phyloP scores from a whole-genome alignment of 2,888 invertebrate species.

The Macaria notata region DNA sequence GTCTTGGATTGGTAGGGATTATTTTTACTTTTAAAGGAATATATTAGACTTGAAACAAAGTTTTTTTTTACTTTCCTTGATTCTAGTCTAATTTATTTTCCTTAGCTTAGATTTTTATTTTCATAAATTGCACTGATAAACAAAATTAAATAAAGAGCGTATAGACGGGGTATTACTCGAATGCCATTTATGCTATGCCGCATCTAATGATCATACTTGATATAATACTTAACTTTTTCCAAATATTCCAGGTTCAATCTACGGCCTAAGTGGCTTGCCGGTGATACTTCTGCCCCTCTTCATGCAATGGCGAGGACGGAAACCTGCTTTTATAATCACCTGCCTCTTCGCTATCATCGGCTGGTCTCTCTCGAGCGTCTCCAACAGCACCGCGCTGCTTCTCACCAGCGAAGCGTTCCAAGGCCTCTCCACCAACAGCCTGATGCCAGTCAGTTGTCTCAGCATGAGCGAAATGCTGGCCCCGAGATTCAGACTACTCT shows the following conservation, averaged over 20 bases:
- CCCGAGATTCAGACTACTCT: slow-evolving; percentile 23
- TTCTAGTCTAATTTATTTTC: no score
- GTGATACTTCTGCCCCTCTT: slow-evolving; percentile 24
- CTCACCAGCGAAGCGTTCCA: slow-evolving; percentile 28
- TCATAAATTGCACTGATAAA: no score
- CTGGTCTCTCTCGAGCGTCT: slow-evolving; percentile 21
- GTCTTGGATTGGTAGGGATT: slow-evolving; percentile 29
- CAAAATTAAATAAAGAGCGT: no score
- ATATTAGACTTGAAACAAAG: no score
- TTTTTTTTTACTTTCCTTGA: no score
- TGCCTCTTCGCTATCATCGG: slow-evolving; percentile 22
- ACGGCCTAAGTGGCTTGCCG: slow-evolving; percentile 32
- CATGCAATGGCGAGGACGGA: slow-evolving; percentile 32
- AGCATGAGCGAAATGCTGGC: slow-evolving; percentile 29
- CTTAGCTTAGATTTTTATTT: no score
- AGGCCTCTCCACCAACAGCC: slow-evolving; percentile 26
- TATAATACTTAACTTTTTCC: no score
- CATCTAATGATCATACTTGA: no score
- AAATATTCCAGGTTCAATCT: slow-evolving; percentile 28
- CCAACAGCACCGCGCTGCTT: slow-evolving; percentile 10
- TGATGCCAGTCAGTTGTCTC: slow-evolving; percentile 21
- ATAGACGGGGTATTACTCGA: no score
- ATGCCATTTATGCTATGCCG: no score
- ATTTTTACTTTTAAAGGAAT: no score
- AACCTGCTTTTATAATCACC: slow-evolving; percentile 22